Conservation (phyloP, 2,797 vertebrate species). For the Sebastes hopkinsi region DNA sequence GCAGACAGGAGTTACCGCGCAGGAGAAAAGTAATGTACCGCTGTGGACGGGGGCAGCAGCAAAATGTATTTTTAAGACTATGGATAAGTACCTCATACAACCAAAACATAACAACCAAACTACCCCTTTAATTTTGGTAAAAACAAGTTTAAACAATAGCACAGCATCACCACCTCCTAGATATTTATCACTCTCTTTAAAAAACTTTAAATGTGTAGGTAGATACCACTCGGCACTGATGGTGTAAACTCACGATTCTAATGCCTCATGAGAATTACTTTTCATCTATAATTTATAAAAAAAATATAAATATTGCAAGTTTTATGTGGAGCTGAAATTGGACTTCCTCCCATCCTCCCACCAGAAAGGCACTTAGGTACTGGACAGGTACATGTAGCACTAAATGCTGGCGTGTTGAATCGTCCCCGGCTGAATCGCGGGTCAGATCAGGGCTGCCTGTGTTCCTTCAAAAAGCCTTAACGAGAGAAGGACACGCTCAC, state of each 20-base stretch:
- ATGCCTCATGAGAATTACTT: slow-evolving; percentile 6
- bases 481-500: slow-evolving; percentile 29
- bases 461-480: slow-evolving; percentile 62
- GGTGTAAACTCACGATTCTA: not conserved
- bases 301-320: not conserved
- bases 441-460: slow-evolving; percentile 25
- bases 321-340: not conserved
- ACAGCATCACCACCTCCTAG: not conserved
- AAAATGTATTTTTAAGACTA: too few species aligned
- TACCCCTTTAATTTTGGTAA: not conserved
- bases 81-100: too few species aligned
- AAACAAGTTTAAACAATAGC: not conserved
- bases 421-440: not conserved
- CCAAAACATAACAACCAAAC: not conserved
- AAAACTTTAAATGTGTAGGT: not conserved
- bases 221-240: not conserved
- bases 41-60: too few species aligned
- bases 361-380: slow-evolving; percentile 30
- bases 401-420: slow-evolving; percentile 5
- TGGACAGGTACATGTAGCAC: slow-evolving; percentile 40
- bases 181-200: not conserved
- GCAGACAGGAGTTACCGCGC: too few species aligned
- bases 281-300: not conserved
- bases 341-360: not conserved
- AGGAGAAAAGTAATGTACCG: too few species aligned